Base-by-base conservation (phyloP, 2,797 vertebrate species). In the Catamblyrhynchus diadema region DNA sequence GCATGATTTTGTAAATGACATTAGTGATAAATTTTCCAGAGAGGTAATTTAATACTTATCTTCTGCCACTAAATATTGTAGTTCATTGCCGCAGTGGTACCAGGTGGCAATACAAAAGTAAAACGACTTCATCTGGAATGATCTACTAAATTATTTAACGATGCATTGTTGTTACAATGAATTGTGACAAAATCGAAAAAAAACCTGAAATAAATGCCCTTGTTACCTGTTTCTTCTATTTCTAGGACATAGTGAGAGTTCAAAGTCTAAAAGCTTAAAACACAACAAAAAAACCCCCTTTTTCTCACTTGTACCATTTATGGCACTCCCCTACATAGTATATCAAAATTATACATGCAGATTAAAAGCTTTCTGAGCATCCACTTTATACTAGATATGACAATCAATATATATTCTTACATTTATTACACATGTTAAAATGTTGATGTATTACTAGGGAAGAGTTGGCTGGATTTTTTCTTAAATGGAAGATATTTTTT, bases 371-470 rank as follows among this genome's bases (percentile, higher is more conserved):
- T 73, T 69, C 17, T 90, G 27, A 94, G 6, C 14, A 65, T 35
- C 30, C 20, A 44, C n/a, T 78, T 80, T 64, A 45, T 42, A 84
- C 70, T 3, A 81, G 37, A 45, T 73, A 80, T 51, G 33, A 9
- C 35, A 81, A 24, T 60, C 33, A 60, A 70, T 50, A 60, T 20
- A 81, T 30, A 82, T 45, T 45, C 59, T n/a, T 65, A 92, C 4
- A 91, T 70, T 95, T 51, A 74, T 32, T 69, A 91, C 73, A 94
- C 16, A 72, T 45, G 60, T 24, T 33, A 54, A 91, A 75, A 65
- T 2, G 78, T 42, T 78, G 24, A 32, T 66, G 10, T 35, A 81
- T 62, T 47, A 57, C 48, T 86, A 94, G 16, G 37, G 22, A 73
- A 82, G 20, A 65, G 12, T 37, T 74, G 8, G 7, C 6, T 14